Conservation (phyloP, 2,113 vertebrate genomes). For the Pogona vitticeps region DNA sequence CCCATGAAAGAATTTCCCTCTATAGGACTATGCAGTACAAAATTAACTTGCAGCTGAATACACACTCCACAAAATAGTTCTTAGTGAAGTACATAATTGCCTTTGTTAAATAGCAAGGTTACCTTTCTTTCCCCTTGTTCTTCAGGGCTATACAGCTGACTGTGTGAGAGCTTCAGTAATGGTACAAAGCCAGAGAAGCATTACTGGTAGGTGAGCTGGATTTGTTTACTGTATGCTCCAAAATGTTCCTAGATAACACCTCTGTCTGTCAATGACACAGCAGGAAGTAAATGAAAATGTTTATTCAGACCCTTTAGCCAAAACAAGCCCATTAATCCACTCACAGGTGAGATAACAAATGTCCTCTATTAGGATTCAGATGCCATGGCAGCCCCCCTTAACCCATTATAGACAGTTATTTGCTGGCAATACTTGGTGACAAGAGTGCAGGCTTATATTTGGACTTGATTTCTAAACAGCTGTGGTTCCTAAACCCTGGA, state of each 20-base stretch:
- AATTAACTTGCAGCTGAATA: background rate
- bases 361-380: conserved; percentile 75
- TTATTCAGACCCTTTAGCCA: conserved; percentile 78
- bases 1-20: background rate
- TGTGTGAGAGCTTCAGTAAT: background rate
- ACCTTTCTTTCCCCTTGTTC: background rate
- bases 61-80: background rate
- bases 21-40: background rate
- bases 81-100: background rate
- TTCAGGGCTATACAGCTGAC: background rate
- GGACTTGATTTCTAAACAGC: no score
- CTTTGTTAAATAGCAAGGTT: background rate
- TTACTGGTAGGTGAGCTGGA: conserved; percentile 20
- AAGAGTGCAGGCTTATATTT: conserved; percentile 4
- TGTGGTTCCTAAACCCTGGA: no score
- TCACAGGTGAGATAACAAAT: conserved; percentile 79
- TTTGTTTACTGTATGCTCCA: conserved; percentile 68
- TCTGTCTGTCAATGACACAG: conserved; percentile 77
- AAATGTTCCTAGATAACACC: conserved; percentile 67
- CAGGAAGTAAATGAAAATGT: conserved; percentile 80
- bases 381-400: conserved; percentile 65
- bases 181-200: conserved; percentile 36
- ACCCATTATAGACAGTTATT: conserved; percentile 65
- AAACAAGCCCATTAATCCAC: conserved; percentile 79
- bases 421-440: conserved; percentile 69